Base-by-base conservation (phyloP, 2,797 vertebrate genomes). In the Florisuga fusca region DNA sequence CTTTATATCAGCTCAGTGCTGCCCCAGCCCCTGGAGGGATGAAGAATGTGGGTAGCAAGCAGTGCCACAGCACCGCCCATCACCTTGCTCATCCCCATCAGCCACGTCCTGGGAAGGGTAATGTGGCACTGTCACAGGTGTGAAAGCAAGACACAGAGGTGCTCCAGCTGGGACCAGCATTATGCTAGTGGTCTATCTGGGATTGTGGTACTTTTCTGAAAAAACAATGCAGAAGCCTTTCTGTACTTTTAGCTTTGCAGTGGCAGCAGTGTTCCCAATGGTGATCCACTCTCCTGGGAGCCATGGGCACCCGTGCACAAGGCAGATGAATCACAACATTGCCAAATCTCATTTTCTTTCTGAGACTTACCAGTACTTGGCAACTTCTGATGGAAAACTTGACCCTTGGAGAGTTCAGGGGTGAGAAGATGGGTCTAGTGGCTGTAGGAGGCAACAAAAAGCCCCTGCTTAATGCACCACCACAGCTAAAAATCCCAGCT, bases 301-400 rank as follows among this genome's bases (percentile, higher is more conserved):
- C 25, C 0, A 6, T 0, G 9, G 29, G 43, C 8, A 22, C 10
- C 8, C 0, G 0, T 6, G 38, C 10, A 20, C 0, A 0, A 23
- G n/a, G 48, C 0, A 1, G 13, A 51, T 20, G 51, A 78, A 67
- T 31, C 15, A 34, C 45, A 1, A 0, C 17, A 16, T 69, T n/a
- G 27, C 14, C 12, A n/a, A 48, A 43, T 17, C 6, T 69, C 41
- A 11, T 69, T 83, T 91, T 80, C 6, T 27, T 57, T 77, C 34
- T 33, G 14, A 69, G 31, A 7, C 23, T 79, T 66, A 54, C 22
- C 66, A 68, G 16, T 31, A 25, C 58, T 85, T 36, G 31, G 38
- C 17, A 68, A n/a, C 18, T 58, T 68, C 20, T 23, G 31, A 20
- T 31, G 43, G 68, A 87, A 79, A 83, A 43, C 75, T 48, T 53